These are phyloP conservation scores for Chinchilla lanigera DNA, from an alignment of 2,113 vertebrate genomes.

Conservation along the genomic window DNA sequence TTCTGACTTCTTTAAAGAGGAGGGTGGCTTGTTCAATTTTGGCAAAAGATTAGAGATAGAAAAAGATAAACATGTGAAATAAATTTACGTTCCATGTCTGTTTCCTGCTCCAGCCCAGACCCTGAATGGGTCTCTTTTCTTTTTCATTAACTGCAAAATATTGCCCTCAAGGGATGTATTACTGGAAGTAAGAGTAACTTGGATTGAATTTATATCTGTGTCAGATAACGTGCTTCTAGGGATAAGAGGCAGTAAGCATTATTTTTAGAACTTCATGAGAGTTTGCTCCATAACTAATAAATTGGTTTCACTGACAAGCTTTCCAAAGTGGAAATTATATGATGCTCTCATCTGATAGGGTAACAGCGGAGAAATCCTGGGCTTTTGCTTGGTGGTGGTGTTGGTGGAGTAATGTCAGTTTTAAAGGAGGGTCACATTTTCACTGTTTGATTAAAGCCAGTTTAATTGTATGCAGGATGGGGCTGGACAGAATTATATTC, in stretches of 20 bases:
- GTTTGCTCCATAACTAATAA: constrained; percentile 60
- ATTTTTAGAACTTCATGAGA: constrained; percentile 47
- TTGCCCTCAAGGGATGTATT: constrained; percentile 1
- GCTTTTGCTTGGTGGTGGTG: background rate
- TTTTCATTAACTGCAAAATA: constrained; percentile 49
- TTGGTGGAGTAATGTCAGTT: background rate
- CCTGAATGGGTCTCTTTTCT: constrained; percentile 13
- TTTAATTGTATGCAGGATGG: constrained; percentile 31
- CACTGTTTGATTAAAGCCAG: background rate
- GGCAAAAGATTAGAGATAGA: background rate
- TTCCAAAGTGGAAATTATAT: constrained; percentile 49
- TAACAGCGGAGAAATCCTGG: background rate
- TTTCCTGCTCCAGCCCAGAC: background rate
- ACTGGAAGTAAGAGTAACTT: background rate
- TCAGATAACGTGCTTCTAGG: constrained; percentile 40
- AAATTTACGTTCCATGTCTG: constrained; percentile 1
- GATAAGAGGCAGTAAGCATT: constrained; percentile 46
- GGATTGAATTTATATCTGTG: constrained; percentile 28
- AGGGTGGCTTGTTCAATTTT: constrained; percentile 34
- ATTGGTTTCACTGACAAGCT: constrained; percentile 24
- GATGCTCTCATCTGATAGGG: background rate
- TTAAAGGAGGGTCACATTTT: constrained; percentile 20
- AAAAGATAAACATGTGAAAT: constrained; percentile 30
- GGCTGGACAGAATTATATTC: constrained; percentile 43
- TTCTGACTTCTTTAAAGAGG: constrained; percentile 1